phyloP scores from a whole-genome alignment of 2,113 vertebrate genomes.

The Platysternon megacephalum region DNA sequence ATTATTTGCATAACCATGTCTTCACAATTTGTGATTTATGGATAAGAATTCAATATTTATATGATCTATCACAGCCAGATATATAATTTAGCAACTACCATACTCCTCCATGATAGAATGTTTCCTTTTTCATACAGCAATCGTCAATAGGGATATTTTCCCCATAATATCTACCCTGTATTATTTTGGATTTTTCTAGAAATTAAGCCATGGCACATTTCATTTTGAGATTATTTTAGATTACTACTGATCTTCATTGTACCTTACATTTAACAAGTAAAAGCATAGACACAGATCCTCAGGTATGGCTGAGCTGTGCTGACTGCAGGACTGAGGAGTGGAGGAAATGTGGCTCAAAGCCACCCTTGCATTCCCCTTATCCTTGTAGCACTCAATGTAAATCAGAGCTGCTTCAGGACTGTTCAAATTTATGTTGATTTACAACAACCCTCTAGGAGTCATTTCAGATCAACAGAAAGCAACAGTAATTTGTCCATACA shows the following conservation, averaged over 20 bases:
- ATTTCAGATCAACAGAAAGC: not conserved
- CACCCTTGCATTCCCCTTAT: not conserved
- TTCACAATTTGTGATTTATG: not conserved
- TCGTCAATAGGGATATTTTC: not conserved
- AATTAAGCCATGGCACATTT: not conserved
- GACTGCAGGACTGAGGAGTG: not conserved
- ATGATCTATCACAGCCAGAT: not conserved
- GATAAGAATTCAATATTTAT: not conserved
- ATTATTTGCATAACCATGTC: not conserved
- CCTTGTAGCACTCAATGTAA: not conserved
- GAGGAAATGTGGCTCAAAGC: not conserved
- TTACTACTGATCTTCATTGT: not conserved
- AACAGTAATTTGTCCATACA: not conserved
- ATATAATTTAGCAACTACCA: not conserved
- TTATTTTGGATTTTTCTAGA: not conserved
- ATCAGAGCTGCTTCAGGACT: not conserved
- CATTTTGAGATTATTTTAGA: not conserved
- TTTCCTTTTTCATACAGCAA: not conserved
- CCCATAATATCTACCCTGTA: not conserved
- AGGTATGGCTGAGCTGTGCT: not conserved
- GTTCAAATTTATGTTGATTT: not conserved
- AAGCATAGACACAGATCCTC: not conserved
- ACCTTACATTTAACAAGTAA: not conserved
- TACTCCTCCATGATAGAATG: not conserved
- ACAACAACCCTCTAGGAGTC: not conserved